Base-by-base conservation (phyloP, 2,888 invertebrate species). In the Gibbula magus region DNA sequence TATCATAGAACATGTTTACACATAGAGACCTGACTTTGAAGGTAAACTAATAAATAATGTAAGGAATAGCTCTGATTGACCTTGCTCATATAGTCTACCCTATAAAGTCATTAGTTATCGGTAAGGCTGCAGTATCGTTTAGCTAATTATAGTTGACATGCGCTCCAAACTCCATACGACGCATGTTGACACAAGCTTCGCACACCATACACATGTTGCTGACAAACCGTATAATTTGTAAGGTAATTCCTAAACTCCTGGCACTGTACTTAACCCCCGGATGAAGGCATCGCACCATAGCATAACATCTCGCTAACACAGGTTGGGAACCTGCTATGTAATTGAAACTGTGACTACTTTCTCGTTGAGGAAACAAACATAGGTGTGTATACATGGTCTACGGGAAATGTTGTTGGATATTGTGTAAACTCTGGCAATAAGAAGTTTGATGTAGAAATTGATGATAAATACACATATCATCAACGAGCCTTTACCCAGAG, bases 131-230 rank as follows among this genome's bases (percentile, higher is more conserved):
- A 45, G 13, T 4, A 45, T 45, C 45, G 45, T 45, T 45, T 45
- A 45, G 45, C 13, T 45, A 45, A 45, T 45, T 45, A 45, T 45
- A 45, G 45, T 45, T 45, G 45, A 45, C 45, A 45, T 45, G 1
- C 45, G 45, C 45, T 45, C 45, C 10, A 45, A 45, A 45, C 45
- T 45, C 45, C 45, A 45, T 4, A 45, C 45, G 35, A 45, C 5
- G 45, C 45, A 61, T 61, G 61, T 61, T 61, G 61, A 25, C 61
- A 61, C 61, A 61, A 61, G 61, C 61, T 61, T 18, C n/a, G 22
- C 61, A 61, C 61, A 61, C 61, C 10, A 25, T 61, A 18, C 29
- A 25, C 29, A 20, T 61, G 61, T 61, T 61, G 61, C 61, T 61
- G 61, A 61, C 61, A 61, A 22, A 61, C 61, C 61, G 61, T 25